Evolutionary conservation across 2,888 invertebrate species (phyloP), one percentile per base, ranked within the genome.

Genomic region (Coelinius sp.): DNA sequence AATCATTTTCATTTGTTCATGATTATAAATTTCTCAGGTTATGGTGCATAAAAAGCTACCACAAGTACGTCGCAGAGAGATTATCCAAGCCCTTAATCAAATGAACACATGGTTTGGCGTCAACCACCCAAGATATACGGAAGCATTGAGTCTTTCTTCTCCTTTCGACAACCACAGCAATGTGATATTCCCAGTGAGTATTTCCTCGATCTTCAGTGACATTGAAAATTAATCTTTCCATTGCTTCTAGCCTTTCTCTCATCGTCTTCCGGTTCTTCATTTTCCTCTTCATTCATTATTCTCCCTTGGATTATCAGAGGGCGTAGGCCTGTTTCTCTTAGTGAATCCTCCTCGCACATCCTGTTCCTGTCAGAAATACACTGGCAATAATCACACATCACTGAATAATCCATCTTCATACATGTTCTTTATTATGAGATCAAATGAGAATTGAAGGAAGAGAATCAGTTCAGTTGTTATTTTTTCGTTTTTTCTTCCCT

Each of bases 101-200:
- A 89, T 95, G 80, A 94, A 94, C 82, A 89, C 91, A 77, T 85
- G 93, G 31, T 95, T 95, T 84, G 95, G 95, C 49, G 91, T 90
- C 82, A 89, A 89, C 46, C 90, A 67, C 12, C 89, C 89, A 66
- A 88, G 89, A 2, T 90, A 90, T 14, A 92, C 90, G 0, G 90
- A 91, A 0, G 90, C 93, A 76, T 93, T 94, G 79, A 91, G 92
- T 0, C 89, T 95, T 88, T 95, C 92, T 76, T 94, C 93, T 0
- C 86, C 90, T 0, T 95, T 91, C 79, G 93, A 94, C 76, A 91
- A 90, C 44, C 86, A 90, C 74, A 87, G 88, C 22, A 89, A 94
- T 81, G 88, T 95, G 0, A 86, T 95, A 44, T 95, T 95, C 81
- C 91, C 88, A 53, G 88, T 88, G 78, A 79, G 86, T 84, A n/a